Evolutionary conservation across 2,113 vertebrate species (phyloP), one percentile per base, ranked within the genome.

Genomic region (Cottus gobio): DNA sequence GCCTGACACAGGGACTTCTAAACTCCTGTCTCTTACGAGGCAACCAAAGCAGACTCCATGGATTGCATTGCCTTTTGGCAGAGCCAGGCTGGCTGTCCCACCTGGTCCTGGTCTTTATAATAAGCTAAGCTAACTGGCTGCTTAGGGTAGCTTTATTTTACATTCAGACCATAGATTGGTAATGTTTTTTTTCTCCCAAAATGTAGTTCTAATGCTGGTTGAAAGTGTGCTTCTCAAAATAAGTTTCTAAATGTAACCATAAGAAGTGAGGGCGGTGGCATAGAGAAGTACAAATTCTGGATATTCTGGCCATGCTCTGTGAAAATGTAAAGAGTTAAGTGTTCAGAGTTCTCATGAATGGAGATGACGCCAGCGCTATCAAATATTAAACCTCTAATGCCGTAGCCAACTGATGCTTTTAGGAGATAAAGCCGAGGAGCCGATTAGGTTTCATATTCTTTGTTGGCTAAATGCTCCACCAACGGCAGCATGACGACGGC

Each of bases 381-480:
- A 66, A 82, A 91, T 92, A 84, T 85, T 85, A 86, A 90, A 83
- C 63, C 84, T 80, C 71, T 90, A 85, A 91, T 83, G 90, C 86
- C 79, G 82, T 34, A 36, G 48, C 77, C 70, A 82, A 79, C 87
- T 71, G 83, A 92, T 87, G 56, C 66, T 31, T 56, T 39, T 80
- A 65, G 83, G 90, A 93, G 92, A 93, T 91, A 89, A 80, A 22
- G 9, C 66, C 22, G 42, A 85, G 57, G 86, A 62, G 84, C 67
- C 57, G 88, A 92, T 94, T 87, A 76, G 37, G 83, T 94, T 95
- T 95, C 91, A 31, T 93, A 63, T 77, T 90, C 94, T 93, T 89
- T 93, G 89, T 94, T 92, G 92, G 79, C 69, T 89, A 84, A 91
- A 90, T 93, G 78, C 79, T 75, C 54, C 57, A 56, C 70, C 79